A percentile compares a stretch with the other conserved stretches of the same genome.
phyloP scores from a whole-genome alignment of 2,888 invertebrate species.

The Netelia fuscicornis region DNA sequence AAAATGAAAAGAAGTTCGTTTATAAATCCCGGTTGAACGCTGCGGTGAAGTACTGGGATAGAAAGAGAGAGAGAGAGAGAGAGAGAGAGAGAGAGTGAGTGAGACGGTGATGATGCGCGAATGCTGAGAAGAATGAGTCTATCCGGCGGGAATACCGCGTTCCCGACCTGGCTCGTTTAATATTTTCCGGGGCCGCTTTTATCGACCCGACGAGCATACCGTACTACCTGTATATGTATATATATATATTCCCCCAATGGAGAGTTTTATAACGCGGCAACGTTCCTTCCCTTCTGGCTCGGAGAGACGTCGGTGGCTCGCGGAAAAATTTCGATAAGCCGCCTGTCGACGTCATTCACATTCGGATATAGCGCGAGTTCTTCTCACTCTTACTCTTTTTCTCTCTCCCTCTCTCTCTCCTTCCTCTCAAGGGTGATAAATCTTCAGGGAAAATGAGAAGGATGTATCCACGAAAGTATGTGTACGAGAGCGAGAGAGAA shows the following conservation, averaged over 20 bases:
- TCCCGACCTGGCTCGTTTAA: conserved; percentile 49
- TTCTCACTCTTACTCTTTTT: conserved; percentile 38
- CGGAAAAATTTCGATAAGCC: conserved; percentile 62
- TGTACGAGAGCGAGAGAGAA: conserved; percentile 45
- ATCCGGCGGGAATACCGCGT: conserved; percentile 53
- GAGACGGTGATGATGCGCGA: conserved; percentile 42
- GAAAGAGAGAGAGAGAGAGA: neutral
- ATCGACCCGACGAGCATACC: conserved; percentile 41
- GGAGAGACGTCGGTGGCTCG: conserved; percentile 34
- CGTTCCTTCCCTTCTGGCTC: conserved; percentile 42
- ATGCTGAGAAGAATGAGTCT: conserved; percentile 58
- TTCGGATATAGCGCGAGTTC: conserved; percentile 65
- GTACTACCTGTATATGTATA: conserved; percentile 20
- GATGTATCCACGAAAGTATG: conserved; percentile 25
- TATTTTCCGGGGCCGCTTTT: conserved; percentile 58
- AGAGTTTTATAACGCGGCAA: conserved; percentile 31
- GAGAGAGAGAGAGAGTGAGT: no score
- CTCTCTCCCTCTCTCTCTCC: conserved; percentile 21
- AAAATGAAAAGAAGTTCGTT: conserved; percentile 1
- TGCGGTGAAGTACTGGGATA: neutral
- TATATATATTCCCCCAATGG: conserved; percentile 8
- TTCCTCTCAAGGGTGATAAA: conserved; percentile 47
- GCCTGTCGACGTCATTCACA: conserved; percentile 67
- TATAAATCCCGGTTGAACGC: conserved; percentile 29
- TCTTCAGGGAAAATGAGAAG: conserved; percentile 48